A percentile compares a stretch with the other conserved stretches of the same genome.
These are phyloP conservation scores for Perithous albicinctus DNA, from an alignment of 2,888 invertebrate species.

Conservation along the genomic window DNA sequence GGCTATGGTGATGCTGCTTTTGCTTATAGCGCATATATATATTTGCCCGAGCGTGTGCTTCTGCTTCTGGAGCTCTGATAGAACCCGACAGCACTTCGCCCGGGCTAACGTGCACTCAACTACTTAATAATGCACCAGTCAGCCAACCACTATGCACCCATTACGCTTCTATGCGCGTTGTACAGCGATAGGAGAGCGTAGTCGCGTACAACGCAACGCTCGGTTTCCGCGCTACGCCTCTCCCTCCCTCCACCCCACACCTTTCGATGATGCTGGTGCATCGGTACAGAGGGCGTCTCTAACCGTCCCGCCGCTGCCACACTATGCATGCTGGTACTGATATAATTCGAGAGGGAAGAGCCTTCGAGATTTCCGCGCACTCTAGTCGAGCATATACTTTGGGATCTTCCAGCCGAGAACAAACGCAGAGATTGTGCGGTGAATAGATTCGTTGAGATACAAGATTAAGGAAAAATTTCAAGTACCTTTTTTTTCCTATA, in stretches of 20 bases:
- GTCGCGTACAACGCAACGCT: slow-evolving; percentile 29
- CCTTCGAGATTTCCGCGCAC: neutral
- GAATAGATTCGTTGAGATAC: slow-evolving; percentile 32
- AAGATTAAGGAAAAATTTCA: slow-evolving; percentile 45
- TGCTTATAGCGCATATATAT: slow-evolving; percentile 25
- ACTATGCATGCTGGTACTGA: neutral
- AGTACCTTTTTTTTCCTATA: neutral
- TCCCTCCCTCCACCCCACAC: too few species aligned
- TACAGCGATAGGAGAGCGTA: slow-evolving; percentile 60
- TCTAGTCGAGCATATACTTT: neutral
- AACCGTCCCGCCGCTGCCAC: slow-evolving; percentile 14
- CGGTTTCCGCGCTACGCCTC: neutral
- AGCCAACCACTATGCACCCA: slow-evolving; percentile 80
- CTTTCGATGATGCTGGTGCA: neutral
- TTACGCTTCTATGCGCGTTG: slow-evolving; percentile 78
- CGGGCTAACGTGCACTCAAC: slow-evolving; percentile 80
- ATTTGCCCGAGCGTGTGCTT: slow-evolving; percentile 40
- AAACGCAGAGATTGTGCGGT: neutral
- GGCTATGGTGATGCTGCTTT: too few species aligned
- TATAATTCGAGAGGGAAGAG: neutral
- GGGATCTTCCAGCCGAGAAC: neutral
- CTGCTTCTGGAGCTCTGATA: slow-evolving; percentile 72
- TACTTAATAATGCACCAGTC: slow-evolving; percentile 82
- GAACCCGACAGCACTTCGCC: slow-evolving; percentile 80
- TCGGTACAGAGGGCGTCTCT: slow-evolving; percentile 7